A percentile compares a stretch with the other conserved stretches of the same genome.
phyloP scores from a whole-genome alignment of 2,113 vertebrate genomes.

The Cisticola juncidis region DNA sequence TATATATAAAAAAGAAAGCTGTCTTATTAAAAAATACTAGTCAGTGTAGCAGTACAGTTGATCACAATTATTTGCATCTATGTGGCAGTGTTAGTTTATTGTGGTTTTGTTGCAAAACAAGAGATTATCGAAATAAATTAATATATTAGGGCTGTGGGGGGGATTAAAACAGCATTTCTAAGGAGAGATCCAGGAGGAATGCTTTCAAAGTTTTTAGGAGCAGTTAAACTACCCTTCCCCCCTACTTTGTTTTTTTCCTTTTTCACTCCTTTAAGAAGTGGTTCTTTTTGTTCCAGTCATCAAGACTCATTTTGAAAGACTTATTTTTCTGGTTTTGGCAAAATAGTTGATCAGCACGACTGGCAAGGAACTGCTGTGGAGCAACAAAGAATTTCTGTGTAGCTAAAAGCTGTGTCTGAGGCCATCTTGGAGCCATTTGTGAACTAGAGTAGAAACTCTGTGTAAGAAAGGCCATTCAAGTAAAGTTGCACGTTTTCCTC shows the following conservation, averaged over 20 bases:
- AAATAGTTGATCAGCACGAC: slow-evolving; percentile 1
- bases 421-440: slow-evolving; percentile 40
- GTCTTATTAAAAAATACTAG: not conserved
- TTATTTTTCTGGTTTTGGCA: slow-evolving; percentile 44
- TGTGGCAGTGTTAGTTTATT: not conserved
- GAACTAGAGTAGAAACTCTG: slow-evolving; percentile 13
- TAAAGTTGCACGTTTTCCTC: slow-evolving; percentile 19
- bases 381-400: slow-evolving; percentile 56
- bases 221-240: not conserved
- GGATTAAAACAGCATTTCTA: not conserved
- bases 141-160: not conserved
- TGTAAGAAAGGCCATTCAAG: slow-evolving; percentile 36
- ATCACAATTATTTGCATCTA: not conserved
- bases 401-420: not conserved
- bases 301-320: slow-evolving; percentile 24
- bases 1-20: not conserved
- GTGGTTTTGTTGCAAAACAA: not conserved
- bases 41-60: not conserved
- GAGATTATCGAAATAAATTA: not conserved
- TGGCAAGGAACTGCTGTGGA: slow-evolving; percentile 11
- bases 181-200: not conserved
- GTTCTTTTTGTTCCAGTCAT: not conserved
- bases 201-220: not conserved
- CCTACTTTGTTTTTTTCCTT: rapidly evolving
- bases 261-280: not conserved